Evolutionary conservation across 2,113 vertebrate genomes (phyloP).

Genomic region (Rhodinocichla rosea): DNA sequence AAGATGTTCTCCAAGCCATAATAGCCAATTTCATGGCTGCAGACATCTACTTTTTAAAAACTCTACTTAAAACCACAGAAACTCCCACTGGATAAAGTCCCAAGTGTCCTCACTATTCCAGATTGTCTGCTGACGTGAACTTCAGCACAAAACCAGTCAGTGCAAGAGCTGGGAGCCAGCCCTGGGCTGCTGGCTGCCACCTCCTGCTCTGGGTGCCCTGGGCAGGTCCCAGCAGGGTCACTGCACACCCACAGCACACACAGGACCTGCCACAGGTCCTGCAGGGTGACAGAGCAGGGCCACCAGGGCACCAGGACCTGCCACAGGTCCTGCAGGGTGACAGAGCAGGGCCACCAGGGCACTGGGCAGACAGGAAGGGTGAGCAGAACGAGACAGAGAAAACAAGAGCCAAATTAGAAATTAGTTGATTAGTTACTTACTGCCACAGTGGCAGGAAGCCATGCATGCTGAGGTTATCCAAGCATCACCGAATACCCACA

Average conservation of each 20-base stretch:
- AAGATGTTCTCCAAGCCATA: background rate
- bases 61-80: background rate
- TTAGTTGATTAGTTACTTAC: conserved; percentile 74
- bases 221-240: background rate
- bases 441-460: conserved; percentile 57
- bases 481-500: conserved; percentile 79
- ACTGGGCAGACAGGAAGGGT: background rate
- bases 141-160: accelerated
- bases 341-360: background rate
- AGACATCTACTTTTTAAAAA: background rate
- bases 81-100: background rate
- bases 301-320: background rate
- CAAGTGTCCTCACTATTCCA: accelerated
- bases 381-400: background rate
- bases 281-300: background rate
- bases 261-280: background rate
- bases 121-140: background rate
- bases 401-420: conserved; percentile 8
- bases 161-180: background rate
- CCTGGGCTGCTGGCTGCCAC: background rate
- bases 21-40: background rate
- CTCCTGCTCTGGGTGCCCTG: background rate
- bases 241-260: background rate
- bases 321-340: no score
- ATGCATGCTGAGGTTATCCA: conserved; percentile 37